Conservation (phyloP, 92 coral and sea anemone species). For the Umimayanthus chanpuru region DNA sequence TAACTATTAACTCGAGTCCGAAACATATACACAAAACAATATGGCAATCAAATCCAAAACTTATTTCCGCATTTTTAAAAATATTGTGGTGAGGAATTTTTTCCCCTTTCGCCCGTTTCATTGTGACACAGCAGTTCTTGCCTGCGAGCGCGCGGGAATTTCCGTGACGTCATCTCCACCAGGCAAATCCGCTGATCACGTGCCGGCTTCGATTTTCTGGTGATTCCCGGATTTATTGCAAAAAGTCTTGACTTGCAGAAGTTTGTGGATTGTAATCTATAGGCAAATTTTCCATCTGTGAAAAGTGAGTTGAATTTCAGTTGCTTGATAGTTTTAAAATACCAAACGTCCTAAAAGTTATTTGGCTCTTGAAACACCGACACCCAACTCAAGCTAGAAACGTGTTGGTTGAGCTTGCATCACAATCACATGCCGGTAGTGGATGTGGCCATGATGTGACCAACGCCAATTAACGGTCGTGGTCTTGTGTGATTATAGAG, state of each 20-base stretch:
- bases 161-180: constrained; percentile 7
- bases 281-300: background rate
- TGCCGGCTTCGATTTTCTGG: background rate
- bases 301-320: background rate
- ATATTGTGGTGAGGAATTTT: too few relatives aligned
- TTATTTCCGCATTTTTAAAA: too few relatives aligned
- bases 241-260: background rate
- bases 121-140: background rate
- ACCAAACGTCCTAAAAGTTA: background rate
- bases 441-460: background rate
- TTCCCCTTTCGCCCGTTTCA: background rate
- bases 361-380: background rate
- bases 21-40: too few relatives aligned
- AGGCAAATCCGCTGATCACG: background rate
- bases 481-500: background rate
- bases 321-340: background rate
- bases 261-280: background rate
- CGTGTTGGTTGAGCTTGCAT: background rate
- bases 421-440: background rate
- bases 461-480: too few relatives aligned
- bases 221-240: background rate
- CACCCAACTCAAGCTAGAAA: background rate
- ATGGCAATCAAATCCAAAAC: too few relatives aligned
- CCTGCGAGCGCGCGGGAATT: background rate
- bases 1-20: too few relatives aligned